Evolutionary conservation across 2,888 invertebrate species (phyloP), one percentile per base, ranked within the genome.

Genomic region (Carcina quercana): DNA sequence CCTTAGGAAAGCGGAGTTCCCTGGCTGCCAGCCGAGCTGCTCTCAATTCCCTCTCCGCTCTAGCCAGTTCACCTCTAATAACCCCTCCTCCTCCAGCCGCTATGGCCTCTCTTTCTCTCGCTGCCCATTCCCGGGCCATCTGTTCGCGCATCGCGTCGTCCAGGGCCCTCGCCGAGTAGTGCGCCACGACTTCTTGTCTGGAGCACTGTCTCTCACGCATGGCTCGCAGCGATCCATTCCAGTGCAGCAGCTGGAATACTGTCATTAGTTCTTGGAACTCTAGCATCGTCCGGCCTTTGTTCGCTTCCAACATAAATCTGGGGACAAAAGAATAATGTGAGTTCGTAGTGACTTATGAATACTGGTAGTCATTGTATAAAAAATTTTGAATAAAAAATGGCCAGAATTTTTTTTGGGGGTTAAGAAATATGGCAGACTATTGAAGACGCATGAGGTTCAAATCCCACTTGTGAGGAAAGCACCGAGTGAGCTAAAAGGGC

Each of bases 231-330:
- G 95, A 95, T n/a, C 97, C 97, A 71, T 97, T 97, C 97, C 97
- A 97, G 76, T 97, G 97, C 31, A 97, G 86, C 47, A 97, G 86
- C 79, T 97, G 96, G 79, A 97, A 97, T 28, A 97, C 96, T n/a
- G 96, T 97, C 97, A 97, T 97, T 57, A 97, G 82, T 70, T 97
- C 96, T 75, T 97, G 96, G 85, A 96, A 97, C 74, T 97, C 96
- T 45, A 97, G 86, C 96, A 97, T 96, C 31, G 96, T 96, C 45
- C 95, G 89, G 7, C 96, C 96, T 47, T 95, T 96, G 74, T 93
- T 95, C 17, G 88, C 88, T 75, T 89, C 90, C 48, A 91, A 71
- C 91, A 91, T 91, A 59, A 91, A 91, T 59, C 92, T 90, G 64
- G 14, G 42, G 42, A 42, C 6, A 33, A 35, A n/a, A n/a, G n/a